Evolutionary conservation across 2,888 invertebrate species (phyloP), one percentile per base, ranked within the genome.

Genomic region (Lypha dubia): DNA sequence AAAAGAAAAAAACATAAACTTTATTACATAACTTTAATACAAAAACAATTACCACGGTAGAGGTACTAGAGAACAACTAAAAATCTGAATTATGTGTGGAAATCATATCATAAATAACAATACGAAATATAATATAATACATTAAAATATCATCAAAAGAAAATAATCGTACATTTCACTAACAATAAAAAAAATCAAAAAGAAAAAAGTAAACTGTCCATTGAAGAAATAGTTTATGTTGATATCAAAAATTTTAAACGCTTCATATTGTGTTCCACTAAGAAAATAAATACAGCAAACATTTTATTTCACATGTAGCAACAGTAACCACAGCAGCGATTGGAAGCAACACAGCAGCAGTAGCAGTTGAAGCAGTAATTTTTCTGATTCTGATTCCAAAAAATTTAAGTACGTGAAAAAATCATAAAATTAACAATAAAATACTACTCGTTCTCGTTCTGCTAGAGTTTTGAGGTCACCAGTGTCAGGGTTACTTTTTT

Each of bases 131-230:
- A 8, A 22, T n/a, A 41, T 53, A 24, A 68, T 17, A 71, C 38
- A 65, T 77, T 63, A 38, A 71, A 85, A 84, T 83, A 86, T 87
- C 89, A 89, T 90, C 91, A 91, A 90, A 88, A 88, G 88, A 88
- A 89, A 89, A 90, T 89, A 90, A 89, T 88, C 90, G 90, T 88
- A n/a, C 88, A 90, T 91, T 89, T 90, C 63, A 90, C 88, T 88
- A 89, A 89, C 89, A 89, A 90, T 62, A 84, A 84, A 68, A n/a
- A 68, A 44, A 67, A 35, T 8, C 13, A 68, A 9, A 60, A 28
- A 63, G 15, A 24, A 88, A 88, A 88, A 87, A 88, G 87, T 88
- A 88, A 86, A 60, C 44, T 13, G 73, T 51, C 67, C 28, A 24
- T 60, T 32, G 41, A 53, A 22, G 53, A 60, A 68, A 38, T 38